Base-by-base conservation (phyloP, 2,113 vertebrate genomes). In the Cebus imitator region DNA sequence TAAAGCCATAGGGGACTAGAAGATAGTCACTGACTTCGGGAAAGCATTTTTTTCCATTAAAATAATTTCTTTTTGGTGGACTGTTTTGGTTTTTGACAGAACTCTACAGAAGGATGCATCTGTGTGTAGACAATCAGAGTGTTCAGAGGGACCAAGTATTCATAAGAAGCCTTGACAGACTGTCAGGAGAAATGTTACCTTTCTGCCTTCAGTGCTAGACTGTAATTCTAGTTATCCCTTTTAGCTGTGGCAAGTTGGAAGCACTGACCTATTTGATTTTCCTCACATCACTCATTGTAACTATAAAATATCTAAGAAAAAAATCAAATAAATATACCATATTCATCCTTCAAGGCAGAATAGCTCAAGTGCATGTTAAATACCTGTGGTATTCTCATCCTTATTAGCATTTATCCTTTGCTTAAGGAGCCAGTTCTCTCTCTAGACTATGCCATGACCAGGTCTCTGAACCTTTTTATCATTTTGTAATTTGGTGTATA, bases 301-400 rank as follows among this genome's bases (percentile, higher is more conserved):
- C 35, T 90, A 0, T 88, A 85, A 89, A 79, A 50, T 85, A 79
- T 17, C 35, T 81, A 75, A 73, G 66, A 80, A 97, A 91, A 81
- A 85, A 73, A 73, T 90, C 20, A 27, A 32, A 45, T 78, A 93
- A 57, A 55, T 79, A 61, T 25, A 11, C 8, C 40, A 58, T 81
- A 75, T 3, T 68, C 13, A 17, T n/a, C 76, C 32, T 76, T 66
- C 48, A 76, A 64, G 48, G 18, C 86, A 81, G 32, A 91, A 43
- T 32, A 79, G 8, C 48, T 76, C 37, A n/a, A 16, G 4, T 75
- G 52, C 66, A 7, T 40, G 50, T 61, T 84, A 58, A 85, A 83
- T 79, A 68, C 79, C 43, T 73, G 3, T 4, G 25, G 20, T 50
- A 9, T 55, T 25, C 43, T 93, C 40, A 52, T 52, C 14, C 25